Base-by-base conservation (phyloP, 2,888 invertebrate species). In the Axea sp. region DNA sequence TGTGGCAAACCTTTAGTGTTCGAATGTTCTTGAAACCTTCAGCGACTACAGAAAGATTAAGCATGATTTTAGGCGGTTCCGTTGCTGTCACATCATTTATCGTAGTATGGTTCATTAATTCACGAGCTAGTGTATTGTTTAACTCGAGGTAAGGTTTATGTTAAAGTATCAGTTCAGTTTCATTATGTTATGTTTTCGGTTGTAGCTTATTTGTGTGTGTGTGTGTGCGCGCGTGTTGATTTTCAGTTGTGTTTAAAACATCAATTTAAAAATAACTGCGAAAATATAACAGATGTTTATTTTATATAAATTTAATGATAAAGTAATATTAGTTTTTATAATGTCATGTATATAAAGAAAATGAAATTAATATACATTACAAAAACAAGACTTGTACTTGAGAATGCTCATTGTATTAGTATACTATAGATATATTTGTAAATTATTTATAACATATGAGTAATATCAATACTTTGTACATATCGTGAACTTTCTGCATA, bases 1-100 rank as follows among this genome's bases (percentile, higher is more conserved):
- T 94, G 31, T 97, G 96, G 96, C 89, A 90, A 59, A 89, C 90
- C 57, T 90, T 95, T 79, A 91, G 90, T 79, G 92, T 94, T 69
- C 91, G 94, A 74, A 91, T 96, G 89, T 96, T 96, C 87, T 89
- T 96, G 64, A 90, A 92, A 80, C 93, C 96, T 41, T 90, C 93
- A 6, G 90, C 91, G 11, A 86, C 87, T 14, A 90, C 90, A 33
- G 91, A 92, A 84, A 87, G 88, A 30, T 81, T 90, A 64, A 91
- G 90, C 1, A 85, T 92, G 28, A 85, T 89, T n/a, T 81, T 90
- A 6, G 92, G 92, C 6, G 85, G 89, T 14, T 77, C 88, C 12
- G 87, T 90, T 2, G 86, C 91, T 55, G 76, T 88, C 14, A 71
- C 89, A 7, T 91, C 91, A 0, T 89, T 91, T 51, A 41, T 90